These are phyloP conservation scores for Tinamus guttatus DNA, from an alignment of 2,113 vertebrate genomes.

Conservation along the genomic window DNA sequence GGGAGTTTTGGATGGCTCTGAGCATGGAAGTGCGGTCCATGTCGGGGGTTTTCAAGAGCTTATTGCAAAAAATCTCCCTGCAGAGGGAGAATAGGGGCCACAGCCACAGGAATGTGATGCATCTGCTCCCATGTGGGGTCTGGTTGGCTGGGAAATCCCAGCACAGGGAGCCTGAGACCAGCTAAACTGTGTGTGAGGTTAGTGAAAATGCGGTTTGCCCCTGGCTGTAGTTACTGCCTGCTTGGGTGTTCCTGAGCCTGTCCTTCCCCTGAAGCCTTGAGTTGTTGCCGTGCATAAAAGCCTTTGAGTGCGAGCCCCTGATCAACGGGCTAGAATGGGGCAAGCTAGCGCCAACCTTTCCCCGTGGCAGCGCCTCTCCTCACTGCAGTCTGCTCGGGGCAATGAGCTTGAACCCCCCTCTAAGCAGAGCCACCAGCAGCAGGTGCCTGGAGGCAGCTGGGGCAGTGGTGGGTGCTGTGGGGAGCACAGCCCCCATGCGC, in stretches of 20 bases:
- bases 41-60: background rate
- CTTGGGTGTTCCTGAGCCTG: background rate
- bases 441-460: fast-evolving
- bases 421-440: background rate
- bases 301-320: background rate
- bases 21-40: background rate
- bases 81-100: background rate
- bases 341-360: background rate
- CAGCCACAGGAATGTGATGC: background rate
- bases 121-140: fast-evolving
- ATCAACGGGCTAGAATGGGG: background rate
- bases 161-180: background rate
- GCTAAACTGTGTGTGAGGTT: background rate
- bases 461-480: background rate
- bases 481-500: background rate
- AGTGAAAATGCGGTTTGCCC: background rate
- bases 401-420: background rate
- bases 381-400: background rate
- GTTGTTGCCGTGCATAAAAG: background rate
- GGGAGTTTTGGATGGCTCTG: background rate
- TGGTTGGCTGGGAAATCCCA: constrained; percentile 21
- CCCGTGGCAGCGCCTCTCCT: background rate
- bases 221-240: background rate
- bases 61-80: background rate
- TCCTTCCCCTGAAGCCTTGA: background rate